A percentile compares a stretch with the other conserved stretches of the same genome.
These are phyloP conservation scores for Pseudois nayaur DNA, from an alignment of 2,113 vertebrate species.

Conservation along the genomic window DNA sequence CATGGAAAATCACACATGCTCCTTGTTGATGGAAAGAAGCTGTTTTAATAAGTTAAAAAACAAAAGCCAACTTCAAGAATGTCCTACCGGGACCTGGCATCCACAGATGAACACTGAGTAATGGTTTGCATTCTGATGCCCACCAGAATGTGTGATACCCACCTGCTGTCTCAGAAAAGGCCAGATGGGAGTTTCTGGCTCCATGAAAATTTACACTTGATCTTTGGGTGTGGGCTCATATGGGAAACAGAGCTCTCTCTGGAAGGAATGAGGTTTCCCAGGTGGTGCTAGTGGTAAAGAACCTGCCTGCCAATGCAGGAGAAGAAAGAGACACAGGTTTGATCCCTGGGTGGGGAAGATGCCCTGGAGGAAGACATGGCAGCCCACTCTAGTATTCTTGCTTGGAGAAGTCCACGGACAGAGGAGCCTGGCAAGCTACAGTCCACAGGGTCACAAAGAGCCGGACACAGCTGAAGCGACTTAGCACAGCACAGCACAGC, in stretches of 20 bases:
- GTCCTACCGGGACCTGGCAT: not conserved
- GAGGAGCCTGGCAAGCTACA: not conserved
- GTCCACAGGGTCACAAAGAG: not conserved
- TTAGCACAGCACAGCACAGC: not conserved
- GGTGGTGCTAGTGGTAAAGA: not conserved
- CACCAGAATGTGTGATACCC: not conserved
- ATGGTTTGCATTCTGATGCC: not conserved
- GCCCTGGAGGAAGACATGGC: not conserved
- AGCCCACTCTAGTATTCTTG: not conserved
- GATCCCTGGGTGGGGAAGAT: not conserved
- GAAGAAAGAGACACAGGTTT: not conserved
- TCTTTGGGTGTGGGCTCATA: not conserved
- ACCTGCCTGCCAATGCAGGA: not conserved
- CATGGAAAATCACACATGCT: not conserved
- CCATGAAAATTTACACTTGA: not conserved
- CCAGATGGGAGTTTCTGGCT: not conserved
- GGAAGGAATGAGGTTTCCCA: not conserved
- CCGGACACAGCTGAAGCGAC: not conserved
- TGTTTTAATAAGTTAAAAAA: slow-evolving; percentile 1
- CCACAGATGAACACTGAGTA: not conserved
- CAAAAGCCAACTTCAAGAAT: not conserved
- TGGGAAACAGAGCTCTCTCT: not conserved
- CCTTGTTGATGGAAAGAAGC: not conserved
- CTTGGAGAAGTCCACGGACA: not conserved
- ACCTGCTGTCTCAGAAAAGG: not conserved